Percentiles rank a stretch among this genome's conserved stretches.
These are phyloP conservation scores for Caranx melampygus DNA, from an alignment of 2,113 vertebrate genomes.

Conservation along the genomic window DNA sequence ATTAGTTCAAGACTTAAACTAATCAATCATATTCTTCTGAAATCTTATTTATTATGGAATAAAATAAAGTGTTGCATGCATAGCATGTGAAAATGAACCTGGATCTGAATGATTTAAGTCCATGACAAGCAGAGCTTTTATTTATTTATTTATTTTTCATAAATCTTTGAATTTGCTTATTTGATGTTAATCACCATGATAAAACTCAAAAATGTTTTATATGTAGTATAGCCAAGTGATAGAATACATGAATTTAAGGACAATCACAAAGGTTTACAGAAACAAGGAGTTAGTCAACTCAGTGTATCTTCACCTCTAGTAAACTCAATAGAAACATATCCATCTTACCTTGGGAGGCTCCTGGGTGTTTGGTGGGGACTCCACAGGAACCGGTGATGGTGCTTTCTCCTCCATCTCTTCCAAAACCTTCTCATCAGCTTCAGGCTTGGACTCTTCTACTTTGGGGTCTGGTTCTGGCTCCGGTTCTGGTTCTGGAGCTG, in stretches of 20 bases:
- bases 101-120: background rate
- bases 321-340: background rate
- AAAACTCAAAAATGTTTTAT: background rate
- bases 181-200: background rate
- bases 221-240: background rate
- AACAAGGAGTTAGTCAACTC: background rate
- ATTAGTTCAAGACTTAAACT: too few relatives aligned
- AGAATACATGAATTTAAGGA: too few relatives aligned
- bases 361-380: slow-evolving; percentile 89
- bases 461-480: slow-evolving; percentile 84
- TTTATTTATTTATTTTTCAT: background rate
- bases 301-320: background rate
- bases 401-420: slow-evolving; percentile 94
- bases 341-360: slow-evolving; percentile 91
- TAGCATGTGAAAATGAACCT: background rate
- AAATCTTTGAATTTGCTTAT: background rate
- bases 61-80: background rate
- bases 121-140: background rate
- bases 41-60: background rate
- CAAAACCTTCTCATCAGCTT: slow-evolving; percentile 89
- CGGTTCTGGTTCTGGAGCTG: slow-evolving; percentile 72
- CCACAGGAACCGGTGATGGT: slow-evolving; percentile 89
- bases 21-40: background rate
- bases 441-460: slow-evolving; percentile 89
- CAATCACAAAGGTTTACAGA: background rate